A percentile compares a stretch with the other conserved stretches of the same genome.
Evolutionary conservation across 2,888 invertebrate species (phyloP).

Genomic region (Notocelia uddmanniana): DNA sequence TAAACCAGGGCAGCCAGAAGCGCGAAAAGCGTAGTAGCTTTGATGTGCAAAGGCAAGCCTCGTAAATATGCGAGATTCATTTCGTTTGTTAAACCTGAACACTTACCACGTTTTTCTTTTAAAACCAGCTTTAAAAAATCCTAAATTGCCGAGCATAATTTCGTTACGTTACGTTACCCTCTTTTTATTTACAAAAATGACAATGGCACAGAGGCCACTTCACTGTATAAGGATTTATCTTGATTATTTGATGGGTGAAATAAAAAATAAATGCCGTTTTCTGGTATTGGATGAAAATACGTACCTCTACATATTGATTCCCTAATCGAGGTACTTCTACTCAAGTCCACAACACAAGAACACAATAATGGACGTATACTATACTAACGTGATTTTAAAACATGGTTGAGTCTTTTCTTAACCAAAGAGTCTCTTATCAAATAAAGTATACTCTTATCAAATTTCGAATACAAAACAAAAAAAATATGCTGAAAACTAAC

Average conservation of each 20-base stretch:
- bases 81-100: neutral
- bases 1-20: slow-evolving; percentile 29
- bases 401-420: too few relatives aligned
- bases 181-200: neutral
- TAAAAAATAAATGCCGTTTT: neutral
- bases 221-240: too few relatives aligned
- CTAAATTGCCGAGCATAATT: too few relatives aligned
- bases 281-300: neutral
- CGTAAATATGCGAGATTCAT: slow-evolving; percentile 10
- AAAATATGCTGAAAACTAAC: neutral
- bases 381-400: too few relatives aligned
- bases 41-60: slow-evolving; percentile 9
- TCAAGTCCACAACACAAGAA: too few relatives aligned
- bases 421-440: too few relatives aligned
- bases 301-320: neutral
- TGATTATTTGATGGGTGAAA: neutral
- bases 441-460: too few relatives aligned
- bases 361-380: too few relatives aligned
- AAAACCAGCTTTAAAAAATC: neutral
- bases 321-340: neutral
- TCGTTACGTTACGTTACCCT: neutral
- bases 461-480: neutral
- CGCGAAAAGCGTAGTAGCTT: slow-evolving; percentile 22
- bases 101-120: neutral
- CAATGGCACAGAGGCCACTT: neutral